Evolutionary conservation across 1,140 invertebrate species (phyloP).

Genomic region (Xylocopa sonorina): DNA sequence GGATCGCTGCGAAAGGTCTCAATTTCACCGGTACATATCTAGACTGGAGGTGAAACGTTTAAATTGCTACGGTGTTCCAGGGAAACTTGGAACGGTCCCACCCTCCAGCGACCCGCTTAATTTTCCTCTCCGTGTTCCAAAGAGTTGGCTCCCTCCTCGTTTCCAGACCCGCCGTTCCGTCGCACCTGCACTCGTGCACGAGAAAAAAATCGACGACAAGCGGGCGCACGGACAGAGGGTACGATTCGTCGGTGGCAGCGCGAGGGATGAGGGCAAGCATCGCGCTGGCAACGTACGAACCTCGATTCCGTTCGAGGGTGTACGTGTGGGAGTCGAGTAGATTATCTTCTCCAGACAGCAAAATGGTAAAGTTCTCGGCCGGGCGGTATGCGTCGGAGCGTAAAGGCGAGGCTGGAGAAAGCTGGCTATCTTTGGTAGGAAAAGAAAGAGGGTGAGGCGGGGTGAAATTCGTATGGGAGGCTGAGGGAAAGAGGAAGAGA

Average conservation of each 20-base stretch:
- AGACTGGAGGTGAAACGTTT: not conserved
- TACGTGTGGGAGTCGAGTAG: conserved; percentile 56
- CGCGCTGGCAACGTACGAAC: not conserved
- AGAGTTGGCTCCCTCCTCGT: not conserved
- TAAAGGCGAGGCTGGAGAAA: conserved; percentile 50
- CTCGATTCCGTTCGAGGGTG: conserved; percentile 25
- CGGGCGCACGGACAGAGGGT: not conserved
- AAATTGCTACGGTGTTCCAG: not conserved
- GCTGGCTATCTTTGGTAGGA: not conserved
- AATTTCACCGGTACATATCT: conserved; percentile 3
- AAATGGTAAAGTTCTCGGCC: conserved; percentile 71
- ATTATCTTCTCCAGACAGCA: conserved; percentile 74
- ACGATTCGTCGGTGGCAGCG: not conserved
- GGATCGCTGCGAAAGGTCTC: not conserved
- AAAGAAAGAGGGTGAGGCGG: not conserved
- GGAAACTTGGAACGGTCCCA: not conserved
- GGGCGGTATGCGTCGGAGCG: conserved; percentile 37
- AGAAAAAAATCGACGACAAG: not conserved
- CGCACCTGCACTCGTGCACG: conserved; percentile 21
- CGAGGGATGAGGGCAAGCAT: not conserved
- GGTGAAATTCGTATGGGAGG: too few species aligned
- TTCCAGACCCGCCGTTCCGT: conserved; percentile 13
- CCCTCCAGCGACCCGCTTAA: not conserved
- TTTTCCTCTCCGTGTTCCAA: conserved; percentile 4
- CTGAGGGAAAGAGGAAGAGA: not conserved